A percentile compares a stretch with the other conserved stretches of the same genome.
Evolutionary conservation across 2,113 vertebrate species (phyloP).

Genomic region (Mustelus asterias): DNA sequence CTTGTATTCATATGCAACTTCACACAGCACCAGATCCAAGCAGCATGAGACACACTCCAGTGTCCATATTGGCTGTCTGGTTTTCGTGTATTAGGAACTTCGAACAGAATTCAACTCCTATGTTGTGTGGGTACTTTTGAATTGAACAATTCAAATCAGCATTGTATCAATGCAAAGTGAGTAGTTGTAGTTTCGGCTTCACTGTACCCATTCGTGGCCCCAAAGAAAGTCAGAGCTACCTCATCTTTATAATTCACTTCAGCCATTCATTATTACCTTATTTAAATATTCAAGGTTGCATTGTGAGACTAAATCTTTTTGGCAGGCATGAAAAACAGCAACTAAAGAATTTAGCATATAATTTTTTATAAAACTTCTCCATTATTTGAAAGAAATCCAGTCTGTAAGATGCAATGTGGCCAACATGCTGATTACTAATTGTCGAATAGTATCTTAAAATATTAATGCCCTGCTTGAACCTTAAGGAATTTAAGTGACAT

Average conservation of each 20-base stretch:
- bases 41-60: neutral
- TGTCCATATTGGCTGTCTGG: neutral
- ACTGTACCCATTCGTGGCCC: neutral
- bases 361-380: neutral
- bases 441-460: conserved; percentile 3
- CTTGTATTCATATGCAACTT: neutral
- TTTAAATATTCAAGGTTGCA: neutral
- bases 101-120: neutral
- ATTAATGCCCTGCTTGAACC: neutral
- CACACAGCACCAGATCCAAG: neutral
- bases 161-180: too few species aligned
- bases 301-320: neutral
- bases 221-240: neutral
- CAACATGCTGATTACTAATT: conserved; percentile 1
- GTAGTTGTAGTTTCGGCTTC: neutral
- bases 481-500: conserved; percentile 29
- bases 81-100: neutral
- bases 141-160: neutral
- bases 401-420: neutral
- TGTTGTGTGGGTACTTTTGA: neutral
- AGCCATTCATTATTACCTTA: neutral
- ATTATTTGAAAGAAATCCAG: neutral
- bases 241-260: neutral
- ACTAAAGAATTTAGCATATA: neutral
- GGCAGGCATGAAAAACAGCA: neutral